Base-by-base conservation (phyloP, 53 echinoderm and acorn worm genomes). In the Hippasteria phrygiana region DNA sequence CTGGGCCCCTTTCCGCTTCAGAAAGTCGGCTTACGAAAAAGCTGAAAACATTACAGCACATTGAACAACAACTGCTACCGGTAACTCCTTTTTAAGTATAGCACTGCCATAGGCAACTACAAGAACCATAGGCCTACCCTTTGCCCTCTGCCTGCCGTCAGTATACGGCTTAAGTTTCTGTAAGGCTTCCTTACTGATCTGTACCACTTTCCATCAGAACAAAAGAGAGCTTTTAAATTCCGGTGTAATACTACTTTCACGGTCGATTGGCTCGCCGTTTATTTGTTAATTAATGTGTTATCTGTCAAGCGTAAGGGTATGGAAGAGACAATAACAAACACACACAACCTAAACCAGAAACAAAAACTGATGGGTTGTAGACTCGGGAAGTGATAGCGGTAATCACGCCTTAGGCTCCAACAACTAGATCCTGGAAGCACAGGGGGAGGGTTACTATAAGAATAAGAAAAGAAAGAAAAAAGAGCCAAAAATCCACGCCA, bases 271-370 rank as follows among this genome's bases (percentile, higher is more conserved):
- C 62, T 42, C 59, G 41, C 41, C 62, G 62, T 80, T 71, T 36
- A 4, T 59, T 18, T 59, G 4, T 59, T 78, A 62, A 63, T 63
- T 62, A 38, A 39, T 37, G 55, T 8, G 20, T 1, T 74, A 74
- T 47, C 42, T 62, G 80, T 80, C 63, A 63, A 43, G 59, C 80
- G 62, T 45, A 38, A 78, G 78, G 78, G 78, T 6, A 56, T 78
- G 59, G 40, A 38, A n/a, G n/a, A n/a, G n/a, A n/a, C n/a, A n/a
- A 32, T 63, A 29, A 28, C 12, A 29, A 29, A 32, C 27, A 3
- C 12, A 11, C 27, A 22, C 27, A 10, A 1, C 14, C 32, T 24
- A 10, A 27, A 27, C 13, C 13, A 11, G 12, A 63, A 63, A 32
- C 10, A 32, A 32, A 10, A n/a, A n/a, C n/a, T n/a, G n/a, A n/a